These are phyloP conservation scores for Apocrypta bakeri DNA, from an alignment of 1,140 invertebrate genomes.

Conservation along the genomic window DNA sequence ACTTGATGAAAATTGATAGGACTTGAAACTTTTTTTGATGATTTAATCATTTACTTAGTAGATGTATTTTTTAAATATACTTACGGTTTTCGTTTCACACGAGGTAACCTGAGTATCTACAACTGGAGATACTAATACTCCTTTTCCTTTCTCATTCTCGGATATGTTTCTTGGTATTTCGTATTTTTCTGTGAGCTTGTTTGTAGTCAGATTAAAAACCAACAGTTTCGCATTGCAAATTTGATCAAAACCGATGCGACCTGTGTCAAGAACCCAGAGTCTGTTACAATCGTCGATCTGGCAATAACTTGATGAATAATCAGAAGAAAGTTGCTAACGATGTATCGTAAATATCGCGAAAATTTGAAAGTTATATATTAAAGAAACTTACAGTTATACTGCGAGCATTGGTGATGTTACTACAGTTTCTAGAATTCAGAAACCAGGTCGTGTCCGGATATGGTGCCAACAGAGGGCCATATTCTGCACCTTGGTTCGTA, in stretches of 20 bases:
- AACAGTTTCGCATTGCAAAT: conserved; percentile 11
- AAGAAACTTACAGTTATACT: conserved; percentile 21
- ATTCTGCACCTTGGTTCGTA: neutral
- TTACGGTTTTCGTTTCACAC: neutral
- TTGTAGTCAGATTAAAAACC: neutral
- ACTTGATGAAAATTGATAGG: no score
- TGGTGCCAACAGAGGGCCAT: neutral
- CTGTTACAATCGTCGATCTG: conserved; percentile 31
- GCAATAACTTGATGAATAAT: neutral
- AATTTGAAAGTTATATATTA: neutral
- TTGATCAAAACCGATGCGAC: neutral
- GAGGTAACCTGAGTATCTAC: neutral
- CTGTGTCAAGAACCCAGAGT: conserved; percentile 22
- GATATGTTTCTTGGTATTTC: conserved; percentile 11
- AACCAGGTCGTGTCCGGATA: conserved; percentile 22
- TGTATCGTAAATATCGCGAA: neutral
- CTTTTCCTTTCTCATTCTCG: neutral
- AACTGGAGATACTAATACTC: conserved; percentile 17
- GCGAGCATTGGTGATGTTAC: neutral
- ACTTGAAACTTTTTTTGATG: no score
- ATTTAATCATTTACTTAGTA: no score
- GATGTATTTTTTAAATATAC: neutral
- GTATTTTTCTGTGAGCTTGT: neutral
- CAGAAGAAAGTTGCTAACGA: neutral
- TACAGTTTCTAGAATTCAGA: conserved; percentile 4